These are phyloP conservation scores for Pyrrhosoma nymphula DNA, from an alignment of 2,888 invertebrate genomes.

Conservation along the genomic window DNA sequence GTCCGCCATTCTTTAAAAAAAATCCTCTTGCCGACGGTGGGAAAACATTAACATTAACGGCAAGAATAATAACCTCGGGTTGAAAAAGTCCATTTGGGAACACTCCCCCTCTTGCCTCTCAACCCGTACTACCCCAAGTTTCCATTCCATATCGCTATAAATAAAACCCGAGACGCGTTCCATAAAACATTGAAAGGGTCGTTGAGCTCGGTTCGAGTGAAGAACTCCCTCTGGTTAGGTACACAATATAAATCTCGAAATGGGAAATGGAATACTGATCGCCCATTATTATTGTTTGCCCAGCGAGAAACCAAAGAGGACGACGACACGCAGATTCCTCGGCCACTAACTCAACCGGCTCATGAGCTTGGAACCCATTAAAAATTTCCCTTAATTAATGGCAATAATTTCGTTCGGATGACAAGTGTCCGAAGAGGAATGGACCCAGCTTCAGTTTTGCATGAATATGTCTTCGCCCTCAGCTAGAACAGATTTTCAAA, in stretches of 20 bases:
- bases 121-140: background rate
- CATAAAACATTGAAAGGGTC: background rate
- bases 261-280: background rate
- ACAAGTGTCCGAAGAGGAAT: background rate
- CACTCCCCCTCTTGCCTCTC: background rate
- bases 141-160: background rate
- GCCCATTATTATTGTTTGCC: background rate
- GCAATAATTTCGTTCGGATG: background rate
- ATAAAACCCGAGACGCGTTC: background rate
- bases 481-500: background rate
- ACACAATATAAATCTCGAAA: background rate
- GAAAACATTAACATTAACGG: background rate
- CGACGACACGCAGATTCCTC: background rate
- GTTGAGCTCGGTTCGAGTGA: background rate
- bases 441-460: background rate
- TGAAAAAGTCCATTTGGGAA: background rate
- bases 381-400: slow-evolving; percentile 34
- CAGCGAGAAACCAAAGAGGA: background rate
- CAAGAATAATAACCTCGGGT: background rate
- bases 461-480: background rate
- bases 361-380: background rate
- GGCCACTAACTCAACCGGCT: background rate
- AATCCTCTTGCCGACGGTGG: background rate
- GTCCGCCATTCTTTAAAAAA: background rate
- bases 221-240: background rate